A percentile compares a stretch with the other conserved stretches of the same genome.
phyloP scores from a whole-genome alignment of 2,797 vertebrate genomes.

The Tympanoctomys barrerae region DNA sequence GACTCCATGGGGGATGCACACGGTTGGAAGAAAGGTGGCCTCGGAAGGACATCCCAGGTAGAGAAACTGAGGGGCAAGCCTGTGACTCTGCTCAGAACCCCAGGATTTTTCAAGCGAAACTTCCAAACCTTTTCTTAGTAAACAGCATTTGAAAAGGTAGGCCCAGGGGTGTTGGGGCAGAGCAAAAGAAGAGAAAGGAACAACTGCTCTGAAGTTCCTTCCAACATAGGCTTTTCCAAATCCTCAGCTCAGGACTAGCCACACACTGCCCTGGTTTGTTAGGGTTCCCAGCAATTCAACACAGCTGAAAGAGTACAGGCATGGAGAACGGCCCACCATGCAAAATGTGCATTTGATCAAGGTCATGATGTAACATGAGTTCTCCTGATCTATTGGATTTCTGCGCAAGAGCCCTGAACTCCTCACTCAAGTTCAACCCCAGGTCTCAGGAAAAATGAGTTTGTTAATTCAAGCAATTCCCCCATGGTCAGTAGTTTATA shows the following conservation, averaged over 20 bases:
- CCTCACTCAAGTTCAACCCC: slow-evolving; percentile 20
- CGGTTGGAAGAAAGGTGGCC: background rate
- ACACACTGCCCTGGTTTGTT: background rate
- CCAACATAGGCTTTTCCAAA: background rate
- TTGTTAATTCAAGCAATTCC: slow-evolving; percentile 66
- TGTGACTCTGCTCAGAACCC: background rate
- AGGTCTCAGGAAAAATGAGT: slow-evolving; percentile 12
- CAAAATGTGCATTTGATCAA: slow-evolving; percentile 83
- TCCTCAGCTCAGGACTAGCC: background rate
- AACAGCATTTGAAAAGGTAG: background rate
- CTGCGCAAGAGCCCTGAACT: slow-evolving; percentile 78
- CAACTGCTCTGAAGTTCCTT: background rate
- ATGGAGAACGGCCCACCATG: slow-evolving; percentile 15
- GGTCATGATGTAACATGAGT: slow-evolving; percentile 74
- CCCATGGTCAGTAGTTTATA: slow-evolving; percentile 65
- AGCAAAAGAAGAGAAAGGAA: background rate
- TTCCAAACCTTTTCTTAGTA: background rate
- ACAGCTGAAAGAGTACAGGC: slow-evolving; percentile 46
- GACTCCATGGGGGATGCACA: background rate
- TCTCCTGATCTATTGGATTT: slow-evolving; percentile 82
- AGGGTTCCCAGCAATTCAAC: background rate
- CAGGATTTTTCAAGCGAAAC: background rate
- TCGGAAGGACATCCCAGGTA: background rate
- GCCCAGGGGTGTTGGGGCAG: background rate
- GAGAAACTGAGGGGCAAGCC: background rate